Evolutionary conservation across 1,140 invertebrate species (phyloP), one percentile per base, ranked within the genome.

Genomic region (Tetraneura akinire): DNA sequence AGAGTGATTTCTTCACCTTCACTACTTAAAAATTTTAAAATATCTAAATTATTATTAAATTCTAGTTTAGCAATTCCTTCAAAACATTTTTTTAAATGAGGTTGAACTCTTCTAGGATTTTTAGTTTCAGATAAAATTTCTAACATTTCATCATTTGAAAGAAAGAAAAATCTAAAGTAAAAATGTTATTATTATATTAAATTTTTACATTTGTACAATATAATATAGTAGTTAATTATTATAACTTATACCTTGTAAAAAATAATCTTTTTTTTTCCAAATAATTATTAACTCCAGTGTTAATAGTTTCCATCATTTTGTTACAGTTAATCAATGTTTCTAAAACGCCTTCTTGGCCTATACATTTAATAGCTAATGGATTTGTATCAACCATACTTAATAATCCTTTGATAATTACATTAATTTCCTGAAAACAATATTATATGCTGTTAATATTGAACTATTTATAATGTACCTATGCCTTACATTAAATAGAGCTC

Each of bases 91-190:
- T 93, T 93, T 64, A 97, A 87, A 88, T 97, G 94, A 0, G 94
- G 94, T 83, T 97, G 94, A 8, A 97, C 94, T 81, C 93, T 89
- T 18, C 90, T 84, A 0, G 92, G 94, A 87, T 97, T 94, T 86
- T 96, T 96, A 0, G 93, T 91, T 88, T 97, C 94, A 0, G 95
- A 96, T 53, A 98, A 86, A 83, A 98, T 97, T 86, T 97, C 95
- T 29, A 98, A 87, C 90, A 98, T 93, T 87, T 98, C 96, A 83
- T 97, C 95, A 84, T 97, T 97, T 9, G 96, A 97, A 51, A 98
- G 87, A 84, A 98, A 98, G 87, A 97, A 98, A 85, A 98, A 96
- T 84, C 96, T 90, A 32, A n/a, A 81, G 81, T 71, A 84, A 11
- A 66, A 81, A 80, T 53, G n/a, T n/a, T n/a, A 49, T 13, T 26